These are phyloP conservation scores for Carpatolechia fugitivella DNA, from an alignment of 2,888 invertebrate species.

Conservation along the genomic window DNA sequence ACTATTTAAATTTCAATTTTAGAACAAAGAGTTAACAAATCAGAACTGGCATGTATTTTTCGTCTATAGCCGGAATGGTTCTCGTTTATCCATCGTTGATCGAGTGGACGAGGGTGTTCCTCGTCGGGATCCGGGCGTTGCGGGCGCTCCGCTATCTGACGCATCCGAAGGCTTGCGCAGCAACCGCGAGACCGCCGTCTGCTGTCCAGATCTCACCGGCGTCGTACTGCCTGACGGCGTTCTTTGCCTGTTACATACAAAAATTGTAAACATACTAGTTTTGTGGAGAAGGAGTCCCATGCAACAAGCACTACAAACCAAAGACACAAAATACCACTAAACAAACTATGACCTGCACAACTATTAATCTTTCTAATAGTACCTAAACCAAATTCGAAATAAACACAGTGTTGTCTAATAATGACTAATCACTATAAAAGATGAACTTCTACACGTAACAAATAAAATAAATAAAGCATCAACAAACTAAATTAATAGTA, in stretches of 20 bases:
- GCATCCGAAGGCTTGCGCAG: constrained; percentile 84
- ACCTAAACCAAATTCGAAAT: background rate
- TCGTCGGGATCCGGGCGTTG: constrained; percentile 62
- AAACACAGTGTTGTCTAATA: background rate
- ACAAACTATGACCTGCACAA: background rate
- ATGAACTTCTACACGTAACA: background rate
- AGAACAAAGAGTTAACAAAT: constrained; percentile 19
- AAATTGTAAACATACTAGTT: constrained; percentile 21
- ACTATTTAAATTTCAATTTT: constrained; percentile 23
- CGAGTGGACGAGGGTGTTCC: constrained; percentile 62
- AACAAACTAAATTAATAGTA: background rate
- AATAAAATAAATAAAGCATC: background rate
- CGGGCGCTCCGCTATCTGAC: constrained; percentile 81
- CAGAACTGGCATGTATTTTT: constrained; percentile 25
- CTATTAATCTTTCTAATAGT: background rate
- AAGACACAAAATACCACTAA: background rate
- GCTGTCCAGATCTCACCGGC: constrained; percentile 82
- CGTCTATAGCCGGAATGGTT: constrained; percentile 86
- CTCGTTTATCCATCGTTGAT: constrained; percentile 77
- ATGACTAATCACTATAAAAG: background rate
- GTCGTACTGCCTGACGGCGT: constrained; percentile 88
- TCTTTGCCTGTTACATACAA: constrained; percentile 78
- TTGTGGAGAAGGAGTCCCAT: constrained; percentile 8
- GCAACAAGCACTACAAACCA: constrained; percentile 27
- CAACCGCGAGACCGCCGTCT: constrained; percentile 81